phyloP scores from a whole-genome alignment of 2,113 vertebrate genomes.

The Xyliphius kryptos region DNA sequence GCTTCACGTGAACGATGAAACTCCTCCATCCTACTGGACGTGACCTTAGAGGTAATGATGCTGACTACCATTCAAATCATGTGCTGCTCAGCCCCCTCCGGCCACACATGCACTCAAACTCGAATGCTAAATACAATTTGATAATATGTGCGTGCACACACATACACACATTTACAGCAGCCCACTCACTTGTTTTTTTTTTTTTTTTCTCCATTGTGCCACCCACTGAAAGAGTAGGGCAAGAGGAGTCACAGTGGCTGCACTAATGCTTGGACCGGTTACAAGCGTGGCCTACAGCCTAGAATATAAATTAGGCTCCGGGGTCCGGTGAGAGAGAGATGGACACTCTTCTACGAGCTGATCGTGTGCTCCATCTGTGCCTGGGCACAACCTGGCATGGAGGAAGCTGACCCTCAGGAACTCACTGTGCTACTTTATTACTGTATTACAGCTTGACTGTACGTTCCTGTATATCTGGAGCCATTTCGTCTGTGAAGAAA shows the following conservation, averaged over 20 bases:
- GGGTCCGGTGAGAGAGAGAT: conserved; percentile 49
- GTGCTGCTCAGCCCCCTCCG: conserved; percentile 34
- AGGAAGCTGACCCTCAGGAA: conserved; percentile 14
- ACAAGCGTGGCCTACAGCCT: conserved; percentile 52
- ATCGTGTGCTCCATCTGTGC: conserved; percentile 52
- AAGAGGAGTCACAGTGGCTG: conserved; percentile 49
- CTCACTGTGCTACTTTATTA: conserved; percentile 33
- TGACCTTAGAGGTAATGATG: conserved; percentile 44
- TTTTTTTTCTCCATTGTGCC: conserved; percentile 45
- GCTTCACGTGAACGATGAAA: conserved; percentile 26
- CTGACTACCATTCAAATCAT: conserved; percentile 42
- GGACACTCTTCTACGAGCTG: conserved; percentile 52
- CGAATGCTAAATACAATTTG: conserved; percentile 9
- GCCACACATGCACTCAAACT: conserved; percentile 31
- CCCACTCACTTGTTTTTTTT: conserved; percentile 21
- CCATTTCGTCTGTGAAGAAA: conserved; percentile 10
- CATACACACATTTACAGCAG: conserved; percentile 10
- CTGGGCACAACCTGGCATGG: conserved; percentile 40
- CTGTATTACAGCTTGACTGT: conserved; percentile 40
- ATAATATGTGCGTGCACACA: background rate
- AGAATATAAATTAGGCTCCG: conserved; percentile 55
- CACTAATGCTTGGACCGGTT: conserved; percentile 57
- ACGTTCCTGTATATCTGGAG: conserved; percentile 37
- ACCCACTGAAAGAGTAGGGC: conserved; percentile 57
- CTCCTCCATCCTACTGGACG: conserved; percentile 39